Conservation (phyloP, 2,113 vertebrate genomes). For the Triplophysa siluroides region DNA sequence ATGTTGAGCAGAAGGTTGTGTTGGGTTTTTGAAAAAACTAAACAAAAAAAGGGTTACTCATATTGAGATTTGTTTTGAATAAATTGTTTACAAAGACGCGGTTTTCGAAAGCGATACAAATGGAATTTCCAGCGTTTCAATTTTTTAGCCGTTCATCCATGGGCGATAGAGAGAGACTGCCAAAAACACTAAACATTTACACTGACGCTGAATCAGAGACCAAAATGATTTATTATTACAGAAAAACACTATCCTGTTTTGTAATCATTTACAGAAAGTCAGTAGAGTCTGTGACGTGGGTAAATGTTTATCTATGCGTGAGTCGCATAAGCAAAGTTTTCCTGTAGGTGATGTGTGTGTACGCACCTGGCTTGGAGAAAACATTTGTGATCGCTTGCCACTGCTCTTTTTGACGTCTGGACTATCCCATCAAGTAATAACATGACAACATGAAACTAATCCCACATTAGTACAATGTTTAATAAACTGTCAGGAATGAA, state of each 20-base stretch:
- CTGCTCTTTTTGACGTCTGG: constrained; percentile 43
- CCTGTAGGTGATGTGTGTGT: constrained; percentile 24
- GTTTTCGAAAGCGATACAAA: constrained; percentile 11
- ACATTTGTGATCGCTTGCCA: constrained; percentile 46
- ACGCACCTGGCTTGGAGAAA: constrained; percentile 30
- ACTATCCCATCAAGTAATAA: constrained; percentile 27
- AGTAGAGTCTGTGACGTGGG: constrained; percentile 19
- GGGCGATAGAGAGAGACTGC: constrained; percentile 11
- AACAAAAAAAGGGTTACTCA: constrained; percentile 20
- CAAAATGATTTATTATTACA: constrained; percentile 18
- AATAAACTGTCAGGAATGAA: background rate
- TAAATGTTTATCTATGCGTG: constrained; percentile 29
- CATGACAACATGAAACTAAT: constrained; percentile 1
- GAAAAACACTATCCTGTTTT: background rate
- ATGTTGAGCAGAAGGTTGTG: background rate
- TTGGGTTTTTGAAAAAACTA: background rate
- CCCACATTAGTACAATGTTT: background rate
- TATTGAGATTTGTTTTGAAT: constrained; percentile 32
- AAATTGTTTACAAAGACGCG: constrained; percentile 23
- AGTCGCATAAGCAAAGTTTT: constrained; percentile 38
- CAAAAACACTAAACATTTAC: constrained; percentile 21
- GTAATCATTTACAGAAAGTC: constrained; percentile 38
- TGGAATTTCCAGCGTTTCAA: constrained; percentile 7
- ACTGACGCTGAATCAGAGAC: constrained; percentile 10
- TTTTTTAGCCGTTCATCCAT: constrained; percentile 27